Conservation (phyloP, 2,888 invertebrate species). For the Pilophorus perplexus region DNA sequence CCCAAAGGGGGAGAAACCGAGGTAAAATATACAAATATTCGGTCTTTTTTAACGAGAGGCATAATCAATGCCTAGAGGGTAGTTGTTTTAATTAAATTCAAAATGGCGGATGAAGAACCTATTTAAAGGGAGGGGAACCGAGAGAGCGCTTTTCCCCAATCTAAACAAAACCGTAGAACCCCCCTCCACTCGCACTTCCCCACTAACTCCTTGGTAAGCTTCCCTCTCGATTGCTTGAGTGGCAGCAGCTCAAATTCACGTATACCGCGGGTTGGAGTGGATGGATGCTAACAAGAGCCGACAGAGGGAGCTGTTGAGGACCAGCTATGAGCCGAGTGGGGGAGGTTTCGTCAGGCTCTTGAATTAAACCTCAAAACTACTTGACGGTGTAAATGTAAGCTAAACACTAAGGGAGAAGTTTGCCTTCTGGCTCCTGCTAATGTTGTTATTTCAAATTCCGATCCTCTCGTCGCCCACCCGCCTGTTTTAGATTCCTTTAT, state of each 20-base stretch:
- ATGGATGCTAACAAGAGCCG: constrained; percentile 19
- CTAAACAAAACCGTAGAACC: constrained; percentile 20
- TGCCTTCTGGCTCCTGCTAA: constrained; percentile 17
- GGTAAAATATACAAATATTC: no score
- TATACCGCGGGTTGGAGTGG: neutral
- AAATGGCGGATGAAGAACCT: constrained; percentile 23
- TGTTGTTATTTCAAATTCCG: constrained; percentile 30
- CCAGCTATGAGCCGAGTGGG: constrained; percentile 41
- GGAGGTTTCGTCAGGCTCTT: constrained; percentile 6
- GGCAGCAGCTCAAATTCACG: constrained; percentile 30
- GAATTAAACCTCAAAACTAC: constrained; percentile 31
- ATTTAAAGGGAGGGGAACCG: constrained; percentile 11
- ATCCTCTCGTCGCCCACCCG: neutral
- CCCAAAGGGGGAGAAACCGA: no score
- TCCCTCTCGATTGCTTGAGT: constrained; percentile 32
- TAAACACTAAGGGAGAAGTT: constrained; percentile 27
- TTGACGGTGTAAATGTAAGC: constrained; percentile 31
- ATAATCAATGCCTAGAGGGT: constrained; percentile 20
- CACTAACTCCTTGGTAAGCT: constrained; percentile 3
- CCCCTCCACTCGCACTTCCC: neutral
- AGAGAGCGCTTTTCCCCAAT: constrained; percentile 20
- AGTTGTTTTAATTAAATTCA: constrained; percentile 30
- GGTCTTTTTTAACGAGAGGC: neutral
- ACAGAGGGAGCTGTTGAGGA: constrained; percentile 4
- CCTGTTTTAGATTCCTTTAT: no score